phyloP scores from a whole-genome alignment of 2,113 vertebrate species.

The Pterocles burchelli region DNA sequence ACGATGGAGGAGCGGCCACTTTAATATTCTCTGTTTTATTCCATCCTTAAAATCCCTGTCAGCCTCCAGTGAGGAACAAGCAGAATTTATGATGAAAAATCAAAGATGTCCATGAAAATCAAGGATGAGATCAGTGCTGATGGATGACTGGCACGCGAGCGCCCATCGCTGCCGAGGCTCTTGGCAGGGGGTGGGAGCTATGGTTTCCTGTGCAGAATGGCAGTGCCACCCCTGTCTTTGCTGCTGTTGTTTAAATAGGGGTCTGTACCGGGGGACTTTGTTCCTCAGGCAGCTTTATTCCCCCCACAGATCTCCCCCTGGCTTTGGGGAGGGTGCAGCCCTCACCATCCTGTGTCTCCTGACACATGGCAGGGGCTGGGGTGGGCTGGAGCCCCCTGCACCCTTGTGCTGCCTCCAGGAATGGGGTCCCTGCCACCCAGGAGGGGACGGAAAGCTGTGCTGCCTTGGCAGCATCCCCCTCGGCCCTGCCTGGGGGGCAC shows the following conservation, averaged over 20 bases:
- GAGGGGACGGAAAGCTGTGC: neutral
- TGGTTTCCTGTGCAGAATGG: fast-evolving
- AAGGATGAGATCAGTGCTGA: slow-evolving; percentile 13
- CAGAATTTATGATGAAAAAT: slow-evolving; percentile 48
- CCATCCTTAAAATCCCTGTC: slow-evolving; percentile 7
- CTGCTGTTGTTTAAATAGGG: neutral
- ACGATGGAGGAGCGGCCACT: neutral
- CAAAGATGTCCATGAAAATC: slow-evolving; percentile 33
- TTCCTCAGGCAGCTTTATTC: neutral
- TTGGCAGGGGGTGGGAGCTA: neutral
- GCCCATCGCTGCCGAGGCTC: neutral
- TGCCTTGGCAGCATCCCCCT: neutral
- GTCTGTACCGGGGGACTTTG: neutral
- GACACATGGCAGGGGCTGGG: neutral
- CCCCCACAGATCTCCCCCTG: fast-evolving
- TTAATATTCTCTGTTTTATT: neutral
- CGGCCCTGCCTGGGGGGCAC: neutral
- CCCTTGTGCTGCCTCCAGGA: neutral
- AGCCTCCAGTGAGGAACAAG: slow-evolving; percentile 22
- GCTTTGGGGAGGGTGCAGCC: neutral
- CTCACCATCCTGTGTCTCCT: too few relatives aligned
- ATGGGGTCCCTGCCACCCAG: fast-evolving
- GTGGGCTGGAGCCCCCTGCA: neutral
- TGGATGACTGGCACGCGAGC: neutral
- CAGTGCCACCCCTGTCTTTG: neutral